These are phyloP conservation scores for Climacteris rufus DNA, from an alignment of 2,113 vertebrate genomes.

Conservation along the genomic window DNA sequence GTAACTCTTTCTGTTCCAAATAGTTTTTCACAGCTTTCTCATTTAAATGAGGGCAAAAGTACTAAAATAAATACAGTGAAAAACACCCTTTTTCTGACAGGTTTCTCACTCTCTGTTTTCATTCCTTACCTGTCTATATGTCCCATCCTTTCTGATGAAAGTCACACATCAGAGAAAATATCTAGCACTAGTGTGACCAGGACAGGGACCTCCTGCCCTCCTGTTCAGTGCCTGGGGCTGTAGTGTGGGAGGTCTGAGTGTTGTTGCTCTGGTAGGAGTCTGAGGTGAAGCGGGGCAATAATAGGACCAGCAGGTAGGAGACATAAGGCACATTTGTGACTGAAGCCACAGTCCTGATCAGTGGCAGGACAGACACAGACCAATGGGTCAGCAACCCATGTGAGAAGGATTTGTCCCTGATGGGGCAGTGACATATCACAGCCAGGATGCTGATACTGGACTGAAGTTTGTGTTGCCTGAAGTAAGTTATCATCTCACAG, in stretches of 20 bases:
- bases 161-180: not conserved
- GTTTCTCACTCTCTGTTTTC: not conserved
- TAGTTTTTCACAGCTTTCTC: not conserved
- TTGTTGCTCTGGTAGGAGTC: not conserved
- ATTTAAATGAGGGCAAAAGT: not conserved
- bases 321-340: not conserved
- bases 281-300: not conserved
- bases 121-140: not conserved
- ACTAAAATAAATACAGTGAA: not conserved
- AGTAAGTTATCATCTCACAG: not conserved
- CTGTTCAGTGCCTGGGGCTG: accelerated
- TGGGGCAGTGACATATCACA: not conserved
- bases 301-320: not conserved
- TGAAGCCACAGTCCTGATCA: not conserved
- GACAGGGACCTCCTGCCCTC: accelerated
- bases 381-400: accelerated
- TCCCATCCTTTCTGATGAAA: not conserved
- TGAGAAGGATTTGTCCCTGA: not conserved
- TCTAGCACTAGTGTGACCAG: not conserved
- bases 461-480: not conserved
- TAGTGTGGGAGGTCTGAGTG: not conserved
- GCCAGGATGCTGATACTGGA: not conserved
- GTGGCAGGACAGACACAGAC: not conserved
- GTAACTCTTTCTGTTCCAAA: not conserved
- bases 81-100: not conserved